phyloP scores from a whole-genome alignment of 2,113 vertebrate genomes.

The Xyliphius kryptos region DNA sequence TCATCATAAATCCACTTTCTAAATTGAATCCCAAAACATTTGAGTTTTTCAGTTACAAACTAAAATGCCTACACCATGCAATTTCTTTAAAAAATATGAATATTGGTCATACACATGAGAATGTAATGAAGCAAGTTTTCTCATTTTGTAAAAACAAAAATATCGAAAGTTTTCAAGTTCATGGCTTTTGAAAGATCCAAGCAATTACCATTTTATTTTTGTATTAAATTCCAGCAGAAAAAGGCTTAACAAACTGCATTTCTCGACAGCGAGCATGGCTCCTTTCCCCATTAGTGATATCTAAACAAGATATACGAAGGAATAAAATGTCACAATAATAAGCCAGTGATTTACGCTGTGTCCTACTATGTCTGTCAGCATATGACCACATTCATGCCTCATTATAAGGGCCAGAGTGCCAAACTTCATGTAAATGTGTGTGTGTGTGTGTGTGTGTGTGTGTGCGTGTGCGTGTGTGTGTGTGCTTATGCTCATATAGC shows the following conservation, averaged over 20 bases:
- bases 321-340: conserved; percentile 22
- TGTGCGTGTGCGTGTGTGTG: conserved; percentile 15
- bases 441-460: conserved; percentile 15
- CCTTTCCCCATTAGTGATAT: conserved; percentile 33
- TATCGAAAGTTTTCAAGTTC: conserved; percentile 13
- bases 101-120: too few species aligned
- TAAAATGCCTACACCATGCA: conserved; percentile 14
- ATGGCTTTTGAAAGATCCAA: not conserved
- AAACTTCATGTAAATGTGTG: conserved; percentile 13
- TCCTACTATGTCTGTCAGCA: conserved; percentile 8
- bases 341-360: conserved; percentile 6
- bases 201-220: too few species aligned
- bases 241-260: conserved; percentile 3
- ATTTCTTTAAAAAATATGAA: conserved; percentile 12
- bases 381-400: conserved; percentile 24
- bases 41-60: conserved; percentile 22
- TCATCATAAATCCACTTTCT: conserved; percentile 30
- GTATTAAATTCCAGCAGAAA: not conserved
- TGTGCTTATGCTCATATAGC: conserved; percentile 28
- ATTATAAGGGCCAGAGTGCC: conserved; percentile 20
- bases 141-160: not conserved
- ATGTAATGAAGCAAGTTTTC: too few species aligned
- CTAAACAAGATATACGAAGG: conserved; percentile 26
- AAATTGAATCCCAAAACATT: conserved; percentile 28
- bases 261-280: not conserved